Conservation (phyloP, 1,140 invertebrate genomes). For the Teleopsis dalmanni region DNA sequence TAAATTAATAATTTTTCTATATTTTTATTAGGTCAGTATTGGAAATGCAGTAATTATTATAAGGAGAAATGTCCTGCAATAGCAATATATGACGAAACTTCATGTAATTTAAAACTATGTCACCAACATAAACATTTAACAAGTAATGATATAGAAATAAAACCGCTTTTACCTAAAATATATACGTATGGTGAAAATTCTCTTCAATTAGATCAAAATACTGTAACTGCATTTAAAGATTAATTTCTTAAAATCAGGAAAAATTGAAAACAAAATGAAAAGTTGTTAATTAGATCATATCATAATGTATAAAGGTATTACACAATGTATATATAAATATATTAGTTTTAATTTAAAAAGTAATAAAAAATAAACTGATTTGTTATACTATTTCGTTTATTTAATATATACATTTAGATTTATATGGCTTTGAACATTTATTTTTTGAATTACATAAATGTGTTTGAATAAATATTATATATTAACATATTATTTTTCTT, state of each 20-base stretch:
- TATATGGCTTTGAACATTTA: too few relatives aligned
- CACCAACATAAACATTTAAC: constrained; percentile 39
- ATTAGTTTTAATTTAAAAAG: too few relatives aligned
- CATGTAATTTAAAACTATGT: constrained; percentile 32
- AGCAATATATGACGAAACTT: constrained; percentile 38
- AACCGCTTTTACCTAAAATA: constrained; percentile 21
- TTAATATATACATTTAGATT: too few relatives aligned
- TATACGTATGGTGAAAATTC: background rate
- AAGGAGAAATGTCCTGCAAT: constrained; percentile 41
- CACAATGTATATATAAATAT: too few relatives aligned
- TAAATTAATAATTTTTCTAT: too few relatives aligned
- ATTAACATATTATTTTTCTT: too few relatives aligned
- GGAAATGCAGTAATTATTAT: constrained; percentile 44
- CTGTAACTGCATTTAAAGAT: background rate
- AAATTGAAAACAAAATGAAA: background rate
- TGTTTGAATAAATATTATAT: too few relatives aligned
- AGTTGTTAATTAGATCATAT: background rate
- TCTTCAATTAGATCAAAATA: background rate
- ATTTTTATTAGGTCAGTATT: too few relatives aligned
- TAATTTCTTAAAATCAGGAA: background rate
- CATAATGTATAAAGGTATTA: too few relatives aligned
- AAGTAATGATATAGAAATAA: constrained; percentile 40
- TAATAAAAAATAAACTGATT: too few relatives aligned
- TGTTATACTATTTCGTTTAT: too few relatives aligned
- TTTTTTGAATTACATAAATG: too few relatives aligned